Evolutionary conservation across 2,113 vertebrate genomes (phyloP).

Genomic region (Sardina pilchardus): DNA sequence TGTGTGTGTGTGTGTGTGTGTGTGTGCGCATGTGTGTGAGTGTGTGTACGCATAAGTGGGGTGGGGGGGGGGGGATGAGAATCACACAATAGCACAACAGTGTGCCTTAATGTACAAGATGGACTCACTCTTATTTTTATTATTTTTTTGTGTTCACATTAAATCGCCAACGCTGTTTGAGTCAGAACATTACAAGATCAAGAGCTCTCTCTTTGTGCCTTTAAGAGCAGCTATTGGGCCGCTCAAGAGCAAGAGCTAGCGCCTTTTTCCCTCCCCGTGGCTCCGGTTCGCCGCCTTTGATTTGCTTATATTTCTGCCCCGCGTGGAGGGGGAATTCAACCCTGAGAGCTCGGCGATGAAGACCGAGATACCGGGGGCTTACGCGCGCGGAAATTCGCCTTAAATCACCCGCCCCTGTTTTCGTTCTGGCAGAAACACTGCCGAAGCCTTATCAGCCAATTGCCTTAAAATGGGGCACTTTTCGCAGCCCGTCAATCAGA

Average conservation of each 20-base stretch:
- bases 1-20: not conserved
- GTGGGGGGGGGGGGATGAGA: not conserved
- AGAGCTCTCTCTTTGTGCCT: not conserved
- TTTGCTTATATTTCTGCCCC: conserved; percentile 34
- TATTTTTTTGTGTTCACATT: no score
- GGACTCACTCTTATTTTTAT: not conserved
- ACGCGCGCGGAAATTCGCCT: conserved; percentile 42
- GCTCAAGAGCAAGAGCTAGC: not conserved
- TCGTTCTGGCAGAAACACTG: conserved; percentile 43
- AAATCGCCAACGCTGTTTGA: not conserved
- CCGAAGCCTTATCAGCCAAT: conserved; percentile 47
- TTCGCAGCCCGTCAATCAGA: conserved; percentile 42
- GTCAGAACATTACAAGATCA: not conserved
- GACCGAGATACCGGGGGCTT: conserved; percentile 37
- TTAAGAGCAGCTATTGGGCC: not conserved
- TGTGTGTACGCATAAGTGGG: not conserved
- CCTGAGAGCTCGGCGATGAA: conserved; percentile 39
- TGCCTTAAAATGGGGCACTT: conserved; percentile 36
- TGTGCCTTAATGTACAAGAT: not conserved
- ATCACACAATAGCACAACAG: not conserved
- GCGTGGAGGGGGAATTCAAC: conserved; percentile 29
- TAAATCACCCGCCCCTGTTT: conserved; percentile 48
- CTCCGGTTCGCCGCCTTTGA: conserved; percentile 35
- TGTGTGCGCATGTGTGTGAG: no score
- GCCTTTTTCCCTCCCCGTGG: not conserved